Evolutionary conservation across 2,888 invertebrate genomes (phyloP), one percentile per base, ranked within the genome.

Genomic region (Bugulina stolonifera): DNA sequence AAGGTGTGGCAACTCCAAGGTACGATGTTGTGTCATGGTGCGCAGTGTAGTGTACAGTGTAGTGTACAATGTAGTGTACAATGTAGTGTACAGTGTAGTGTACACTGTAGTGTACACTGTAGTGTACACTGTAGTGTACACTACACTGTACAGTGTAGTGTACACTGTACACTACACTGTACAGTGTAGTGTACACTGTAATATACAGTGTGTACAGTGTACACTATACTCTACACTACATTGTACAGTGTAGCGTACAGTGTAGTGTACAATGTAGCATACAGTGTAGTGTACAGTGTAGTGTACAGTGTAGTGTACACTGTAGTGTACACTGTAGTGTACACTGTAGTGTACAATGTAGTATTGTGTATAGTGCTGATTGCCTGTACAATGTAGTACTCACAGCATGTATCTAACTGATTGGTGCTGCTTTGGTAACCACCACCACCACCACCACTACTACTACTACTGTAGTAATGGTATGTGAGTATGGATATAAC

Each of bases 1-100:
- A 99, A 99, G 86, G 96, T 96, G 1, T 88, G 88, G 87, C 86
- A 88, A 77, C 79, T 88, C 35, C 87, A 87, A 79, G 87, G 85
- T 84, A 73, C 70, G 73, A 75, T 27, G 52, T 22, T 52, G 52
- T 22, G 10, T 35, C 54, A 23, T 14, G 43, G 58, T 25, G 43
- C 5, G 5, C 72, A 18, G 52, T 52, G 27, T 69, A 3, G 5
- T 14, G 3, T 14, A 22, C 23, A 57, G 57, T 43, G 18, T 43
- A 43, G 43, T 43, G 43, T 43, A 43, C 18, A 10, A 18, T 43
- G 18, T 43, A 43, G 43, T 43, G 43, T 43, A 18, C 18, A 18
- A 5, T 43, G 43, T 43, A 43, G 5, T 10, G 43, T 43, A 18
- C 18, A 18, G 10, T 43, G 43, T 43, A 43, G 5, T 10, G 43